Conservation (phyloP, 1,140 invertebrate genomes). For the Diachasmimorpha longicaudata region DNA sequence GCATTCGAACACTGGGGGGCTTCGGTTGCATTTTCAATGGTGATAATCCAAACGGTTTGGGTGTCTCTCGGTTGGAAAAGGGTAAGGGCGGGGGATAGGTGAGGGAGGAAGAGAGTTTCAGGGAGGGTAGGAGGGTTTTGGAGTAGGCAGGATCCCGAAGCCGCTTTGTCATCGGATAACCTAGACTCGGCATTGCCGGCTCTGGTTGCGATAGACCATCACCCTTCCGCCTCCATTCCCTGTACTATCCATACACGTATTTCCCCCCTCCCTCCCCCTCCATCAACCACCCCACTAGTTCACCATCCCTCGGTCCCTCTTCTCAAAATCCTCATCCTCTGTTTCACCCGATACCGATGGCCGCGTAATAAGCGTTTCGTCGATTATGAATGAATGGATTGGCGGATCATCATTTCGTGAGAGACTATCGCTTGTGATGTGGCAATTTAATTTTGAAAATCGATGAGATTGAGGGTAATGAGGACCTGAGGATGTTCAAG, state of each 20-base stretch:
- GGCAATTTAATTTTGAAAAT: too few relatives aligned
- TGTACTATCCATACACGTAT: slow-evolving; percentile 6
- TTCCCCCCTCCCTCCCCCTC: not conserved
- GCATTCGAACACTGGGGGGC: slow-evolving; percentile 51
- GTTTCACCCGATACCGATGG: slow-evolving; percentile 37
- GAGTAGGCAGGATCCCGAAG: slow-evolving; percentile 26
- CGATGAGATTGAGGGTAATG: too few relatives aligned
- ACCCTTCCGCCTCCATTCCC: slow-evolving; percentile 32
- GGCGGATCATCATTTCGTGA: not conserved
- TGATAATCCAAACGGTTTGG: slow-evolving; percentile 45
- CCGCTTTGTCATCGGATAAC: slow-evolving; percentile 57
- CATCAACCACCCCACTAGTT: slow-evolving; percentile 10
- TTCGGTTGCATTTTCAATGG: slow-evolving; percentile 56
- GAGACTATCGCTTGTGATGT: not conserved
- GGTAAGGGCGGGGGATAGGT: slow-evolving; percentile 15
- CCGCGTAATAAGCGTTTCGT: slow-evolving; percentile 43
- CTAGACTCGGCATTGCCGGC: slow-evolving; percentile 50
- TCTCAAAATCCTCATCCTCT: slow-evolving; percentile 3
- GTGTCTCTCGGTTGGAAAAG: slow-evolving; percentile 22
- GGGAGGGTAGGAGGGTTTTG: slow-evolving; percentile 10
- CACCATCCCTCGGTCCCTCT: not conserved
- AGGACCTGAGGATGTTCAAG: too few relatives aligned
- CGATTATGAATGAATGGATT: slow-evolving; percentile 44
- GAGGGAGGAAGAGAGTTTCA: slow-evolving; percentile 5
- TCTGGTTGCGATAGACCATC: slow-evolving; percentile 49